Evolutionary conservation across 2,113 vertebrate genomes (phyloP).

Genomic region (Oncorhynchus nerka): DNA sequence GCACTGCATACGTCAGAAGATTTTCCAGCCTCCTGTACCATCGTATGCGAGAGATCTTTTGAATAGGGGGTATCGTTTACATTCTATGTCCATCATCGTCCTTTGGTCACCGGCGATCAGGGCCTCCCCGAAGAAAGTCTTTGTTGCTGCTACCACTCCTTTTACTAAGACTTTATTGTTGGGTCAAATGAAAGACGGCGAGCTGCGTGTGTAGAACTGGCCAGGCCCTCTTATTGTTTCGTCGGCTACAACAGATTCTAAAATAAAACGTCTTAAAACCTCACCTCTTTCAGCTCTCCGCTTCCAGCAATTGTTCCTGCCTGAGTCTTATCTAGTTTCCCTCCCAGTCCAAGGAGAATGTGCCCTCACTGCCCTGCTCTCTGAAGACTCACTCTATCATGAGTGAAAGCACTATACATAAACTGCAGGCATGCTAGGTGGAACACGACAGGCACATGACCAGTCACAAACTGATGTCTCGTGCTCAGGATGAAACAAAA

Average conservation of each 20-base stretch:
- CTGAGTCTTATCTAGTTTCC: conserved; percentile 63
- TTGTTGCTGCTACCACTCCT: conserved; percentile 37
- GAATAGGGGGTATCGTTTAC: conserved; percentile 20
- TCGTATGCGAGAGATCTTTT: background rate
- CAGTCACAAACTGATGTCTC: background rate
- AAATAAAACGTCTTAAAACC: conserved; percentile 68
- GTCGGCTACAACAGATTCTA: conserved; percentile 45
- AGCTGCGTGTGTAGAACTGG: conserved; percentile 49
- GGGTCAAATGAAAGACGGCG: conserved; percentile 48
- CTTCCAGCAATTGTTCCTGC: conserved; percentile 77
- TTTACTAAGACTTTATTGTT: conserved; percentile 38
- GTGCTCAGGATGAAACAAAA: too few species aligned
- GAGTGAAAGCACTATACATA: background rate
- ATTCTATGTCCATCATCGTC: conserved; percentile 16
- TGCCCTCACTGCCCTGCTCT: conserved; percentile 26
- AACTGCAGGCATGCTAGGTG: background rate
- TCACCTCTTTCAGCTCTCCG: conserved; percentile 55
- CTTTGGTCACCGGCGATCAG: conserved; percentile 17
- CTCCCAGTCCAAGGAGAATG: conserved; percentile 49
- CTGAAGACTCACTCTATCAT: conserved; percentile 25
- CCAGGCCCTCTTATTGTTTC: conserved; percentile 52
- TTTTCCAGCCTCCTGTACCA: conserved; percentile 2
- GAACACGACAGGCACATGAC: background rate
- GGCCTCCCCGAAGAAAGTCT: conserved; percentile 24
- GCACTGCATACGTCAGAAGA: background rate